phyloP scores from a whole-genome alignment of 2,797 vertebrate genomes.

The Morus bassanus region DNA sequence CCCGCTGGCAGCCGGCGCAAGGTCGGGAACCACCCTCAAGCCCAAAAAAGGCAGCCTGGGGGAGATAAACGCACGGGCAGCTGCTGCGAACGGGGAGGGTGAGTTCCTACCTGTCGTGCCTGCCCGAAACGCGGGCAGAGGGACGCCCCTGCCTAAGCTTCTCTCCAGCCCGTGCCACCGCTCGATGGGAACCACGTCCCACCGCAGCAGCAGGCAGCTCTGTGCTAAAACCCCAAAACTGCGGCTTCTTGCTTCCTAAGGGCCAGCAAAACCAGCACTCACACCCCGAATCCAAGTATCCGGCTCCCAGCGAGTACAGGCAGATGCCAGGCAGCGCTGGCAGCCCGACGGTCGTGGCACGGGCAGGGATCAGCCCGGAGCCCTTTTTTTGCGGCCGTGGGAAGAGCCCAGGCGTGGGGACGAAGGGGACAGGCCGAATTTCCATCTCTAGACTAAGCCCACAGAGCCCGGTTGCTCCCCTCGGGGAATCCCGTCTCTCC shows the following conservation, averaged over 20 bases:
- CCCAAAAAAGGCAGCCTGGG: too few relatives aligned
- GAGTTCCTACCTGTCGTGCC: neutral
- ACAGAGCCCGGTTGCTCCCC: neutral
- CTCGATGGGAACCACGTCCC: neutral
- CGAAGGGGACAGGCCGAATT: rapidly evolving
- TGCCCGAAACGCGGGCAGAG: neutral
- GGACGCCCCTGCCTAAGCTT: neutral
- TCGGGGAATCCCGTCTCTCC: neutral
- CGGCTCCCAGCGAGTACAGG: neutral
- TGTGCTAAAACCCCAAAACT: neutral
- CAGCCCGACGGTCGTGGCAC: neutral
- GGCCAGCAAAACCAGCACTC: neutral
- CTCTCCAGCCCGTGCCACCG: neutral
- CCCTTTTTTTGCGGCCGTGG: neutral
- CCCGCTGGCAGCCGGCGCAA: neutral
- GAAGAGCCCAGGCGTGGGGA: neutral
- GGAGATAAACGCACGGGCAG: rapidly evolving
- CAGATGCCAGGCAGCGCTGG: neutral
- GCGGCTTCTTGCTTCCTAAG: neutral
- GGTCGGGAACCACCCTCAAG: neutral
- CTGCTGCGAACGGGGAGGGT: neutral
- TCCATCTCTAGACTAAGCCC: neutral
- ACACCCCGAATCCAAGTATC: neutral
- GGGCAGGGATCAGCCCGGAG: neutral
- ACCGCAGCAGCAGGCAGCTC: rapidly evolving